Evolutionary conservation across 2,888 invertebrate genomes (phyloP), one percentile per base, ranked within the genome.

Genomic region (Pteria penguin): DNA sequence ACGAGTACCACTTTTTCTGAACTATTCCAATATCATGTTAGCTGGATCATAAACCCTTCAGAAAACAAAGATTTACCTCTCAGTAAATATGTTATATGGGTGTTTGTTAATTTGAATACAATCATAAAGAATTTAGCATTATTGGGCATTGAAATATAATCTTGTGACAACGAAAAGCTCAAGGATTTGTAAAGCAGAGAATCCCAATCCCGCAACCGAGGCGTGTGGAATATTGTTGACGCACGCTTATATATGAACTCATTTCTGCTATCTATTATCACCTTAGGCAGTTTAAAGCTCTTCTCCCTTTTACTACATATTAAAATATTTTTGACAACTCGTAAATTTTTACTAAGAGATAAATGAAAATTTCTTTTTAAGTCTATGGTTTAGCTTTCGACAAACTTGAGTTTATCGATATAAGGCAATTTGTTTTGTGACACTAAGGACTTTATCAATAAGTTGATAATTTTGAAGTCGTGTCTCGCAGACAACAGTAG

Each of bases 321-420:
- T 60, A 60, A 60, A 27, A 60, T 27, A 14, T 60, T 29, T 24
- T 24, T 22, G 11, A 8, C 60, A 67, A 24, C 67, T 67, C 67
- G 27, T 67, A 67, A 67, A 67, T 31, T 31, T 67, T 29, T 67
- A 31, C 33, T 24, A 14, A 18, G 18, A 54, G 54, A 54, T 54
- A 55, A 55, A 55, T 24, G 54, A 55, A 67, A 67, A 54, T 66
- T 60, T 27, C 55, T 67, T 67, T 67, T 67, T 54, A 57, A 55
- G 31, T 31, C 67, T 45, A 22, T 67, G 55, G 57, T 67, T 67
- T 55, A 67, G 67, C 67, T 29, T 31, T 55, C 22, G 29, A 45
- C 67, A 67, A 67, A 67, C 67, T 67, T 26, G 55, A 55, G 22
- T 8, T n/a, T 67, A 31, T 55, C 67, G 57, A 67, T 67, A 67